These are phyloP conservation scores for Astreopora myriophthalma DNA, from an alignment of 64 coral and sea anemone species.

Conservation along the genomic window DNA sequence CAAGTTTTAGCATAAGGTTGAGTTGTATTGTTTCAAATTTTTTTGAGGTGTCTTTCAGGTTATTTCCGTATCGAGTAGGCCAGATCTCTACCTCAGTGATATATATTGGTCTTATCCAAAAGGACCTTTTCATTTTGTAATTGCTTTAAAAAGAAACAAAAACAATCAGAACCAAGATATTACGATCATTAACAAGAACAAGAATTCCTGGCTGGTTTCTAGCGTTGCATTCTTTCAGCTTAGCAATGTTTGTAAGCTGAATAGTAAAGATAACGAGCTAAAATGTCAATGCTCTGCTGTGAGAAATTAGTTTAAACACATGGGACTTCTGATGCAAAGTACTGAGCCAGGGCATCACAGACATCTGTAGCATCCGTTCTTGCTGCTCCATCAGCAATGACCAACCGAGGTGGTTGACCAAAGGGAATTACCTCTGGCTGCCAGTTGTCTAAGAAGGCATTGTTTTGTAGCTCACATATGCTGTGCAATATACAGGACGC, in stretches of 20 bases:
- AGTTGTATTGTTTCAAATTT: background rate
- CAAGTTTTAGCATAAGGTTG: background rate
- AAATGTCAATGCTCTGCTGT: background rate
- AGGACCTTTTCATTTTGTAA: background rate
- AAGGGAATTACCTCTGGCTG: background rate
- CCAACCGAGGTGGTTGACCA: constrained; percentile 1
- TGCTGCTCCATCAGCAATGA: background rate
- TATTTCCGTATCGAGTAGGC: background rate
- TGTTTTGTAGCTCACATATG: constrained; percentile 40
- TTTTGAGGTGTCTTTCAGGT: background rate
- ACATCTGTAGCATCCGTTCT: background rate
- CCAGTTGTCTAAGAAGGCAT: constrained; percentile 33
- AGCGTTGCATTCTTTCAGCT: background rate
- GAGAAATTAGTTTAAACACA: background rate
- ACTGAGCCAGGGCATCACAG: constrained; percentile 22
- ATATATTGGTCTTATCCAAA: background rate
- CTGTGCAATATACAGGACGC: constrained; percentile 53
- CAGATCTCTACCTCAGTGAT: background rate
- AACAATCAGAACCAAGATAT: background rate
- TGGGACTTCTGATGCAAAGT: constrained; percentile 18
- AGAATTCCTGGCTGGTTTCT: background rate
- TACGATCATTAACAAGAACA: background rate
- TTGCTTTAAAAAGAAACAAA: background rate
- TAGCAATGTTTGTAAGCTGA: background rate
- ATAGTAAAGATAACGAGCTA: background rate